Evolutionary conservation across 2,888 invertebrate genomes (phyloP).

Genomic region (Melolontha melolontha): DNA sequence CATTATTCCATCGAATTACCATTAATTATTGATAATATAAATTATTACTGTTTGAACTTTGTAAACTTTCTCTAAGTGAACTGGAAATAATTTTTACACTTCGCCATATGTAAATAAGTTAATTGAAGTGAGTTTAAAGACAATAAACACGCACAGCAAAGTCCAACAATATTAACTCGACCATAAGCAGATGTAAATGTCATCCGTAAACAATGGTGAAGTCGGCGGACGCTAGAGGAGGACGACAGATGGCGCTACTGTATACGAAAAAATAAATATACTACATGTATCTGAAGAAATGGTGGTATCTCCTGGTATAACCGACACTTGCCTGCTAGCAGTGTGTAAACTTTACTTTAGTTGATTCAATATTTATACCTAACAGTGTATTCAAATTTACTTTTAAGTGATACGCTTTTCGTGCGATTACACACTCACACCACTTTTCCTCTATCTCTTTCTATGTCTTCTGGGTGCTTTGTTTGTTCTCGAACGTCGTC

Average conservation of each 20-base stretch:
- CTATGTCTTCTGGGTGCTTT: slow-evolving; percentile 14
- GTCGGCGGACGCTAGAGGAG: slow-evolving; percentile 25
- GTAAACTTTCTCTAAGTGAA: slow-evolving; percentile 22
- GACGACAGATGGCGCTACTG: slow-evolving; percentile 38
- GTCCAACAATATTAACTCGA: slow-evolving; percentile 40
- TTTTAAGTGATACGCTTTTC: slow-evolving; percentile 45
- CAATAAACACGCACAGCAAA: slow-evolving; percentile 33
- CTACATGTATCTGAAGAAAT: slow-evolving; percentile 40
- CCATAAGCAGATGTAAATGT: slow-evolving; percentile 40
- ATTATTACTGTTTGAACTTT: slow-evolving; percentile 23
- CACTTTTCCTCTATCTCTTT: neutral
- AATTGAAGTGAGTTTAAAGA: slow-evolving; percentile 33
- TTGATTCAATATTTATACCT: slow-evolving; percentile 49
- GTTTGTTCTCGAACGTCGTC: slow-evolving; percentile 25
- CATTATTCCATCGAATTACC: slow-evolving; percentile 2
- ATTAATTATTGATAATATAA: slow-evolving; percentile 28
- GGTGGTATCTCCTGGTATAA: too few relatives aligned
- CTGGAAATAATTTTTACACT: slow-evolving; percentile 38
- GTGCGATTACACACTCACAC: slow-evolving; percentile 34
- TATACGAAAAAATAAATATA: slow-evolving; percentile 47
- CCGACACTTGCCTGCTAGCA: too few relatives aligned
- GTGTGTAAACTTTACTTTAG: slow-evolving; percentile 44
- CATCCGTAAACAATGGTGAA: slow-evolving; percentile 36
- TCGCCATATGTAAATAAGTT: slow-evolving; percentile 30
- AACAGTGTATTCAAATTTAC: slow-evolving; percentile 48